phyloP scores from a whole-genome alignment of 2,113 vertebrate genomes.

The Recurvirostra avosetta region DNA sequence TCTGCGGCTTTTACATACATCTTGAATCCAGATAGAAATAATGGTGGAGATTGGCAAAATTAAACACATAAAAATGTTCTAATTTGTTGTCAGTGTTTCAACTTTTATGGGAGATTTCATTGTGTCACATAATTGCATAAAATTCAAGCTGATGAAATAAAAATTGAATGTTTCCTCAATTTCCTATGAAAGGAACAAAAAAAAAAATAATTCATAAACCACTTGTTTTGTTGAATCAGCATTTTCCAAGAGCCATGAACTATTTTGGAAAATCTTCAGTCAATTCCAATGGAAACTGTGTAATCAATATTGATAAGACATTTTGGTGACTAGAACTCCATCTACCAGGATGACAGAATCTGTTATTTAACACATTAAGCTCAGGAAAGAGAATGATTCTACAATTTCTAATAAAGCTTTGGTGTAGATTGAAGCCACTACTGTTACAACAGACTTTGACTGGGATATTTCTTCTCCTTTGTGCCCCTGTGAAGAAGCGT shows the following conservation, averaged over 20 bases:
- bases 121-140: background rate
- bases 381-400: background rate
- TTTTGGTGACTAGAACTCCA: background rate
- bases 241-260: background rate
- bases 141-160: background rate
- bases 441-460: background rate
- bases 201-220: background rate
- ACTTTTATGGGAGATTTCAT: background rate
- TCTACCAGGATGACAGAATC: background rate
- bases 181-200: background rate
- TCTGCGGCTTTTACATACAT: background rate
- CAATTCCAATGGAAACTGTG: background rate
- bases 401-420: background rate
- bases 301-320: background rate
- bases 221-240: background rate
- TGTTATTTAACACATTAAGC: background rate
- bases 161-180: background rate
- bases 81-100: background rate
- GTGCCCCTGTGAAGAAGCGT: background rate
- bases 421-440: background rate
- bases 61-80: background rate
- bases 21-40: background rate
- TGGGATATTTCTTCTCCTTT: background rate
- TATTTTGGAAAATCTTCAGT: background rate
- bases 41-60: background rate